These are phyloP conservation scores for Campoletis raptor DNA, from an alignment of 2,888 invertebrate genomes.

Conservation along the genomic window DNA sequence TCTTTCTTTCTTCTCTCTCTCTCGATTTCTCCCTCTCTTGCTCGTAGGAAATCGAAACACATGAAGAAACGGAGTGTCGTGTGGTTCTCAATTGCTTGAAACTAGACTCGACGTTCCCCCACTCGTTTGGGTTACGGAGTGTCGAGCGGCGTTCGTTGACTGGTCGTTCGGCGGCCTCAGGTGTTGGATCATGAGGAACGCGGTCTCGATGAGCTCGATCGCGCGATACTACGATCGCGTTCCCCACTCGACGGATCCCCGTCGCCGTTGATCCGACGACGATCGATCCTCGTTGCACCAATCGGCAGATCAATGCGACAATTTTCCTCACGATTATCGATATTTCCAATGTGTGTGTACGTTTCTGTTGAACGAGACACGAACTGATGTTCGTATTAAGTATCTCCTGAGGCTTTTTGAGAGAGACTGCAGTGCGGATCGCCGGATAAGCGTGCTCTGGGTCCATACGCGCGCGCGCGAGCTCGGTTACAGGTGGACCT, in stretches of 20 bases:
- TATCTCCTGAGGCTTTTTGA: conserved; percentile 77
- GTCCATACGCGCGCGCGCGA: conserved; percentile 75
- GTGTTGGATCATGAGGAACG: conserved; percentile 6
- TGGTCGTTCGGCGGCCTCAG: conserved; percentile 29
- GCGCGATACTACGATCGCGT: neutral
- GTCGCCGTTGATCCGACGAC: neutral
- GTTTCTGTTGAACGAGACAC: neutral
- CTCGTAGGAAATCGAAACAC: neutral
- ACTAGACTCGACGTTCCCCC: conserved; percentile 34
- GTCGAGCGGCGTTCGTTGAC: conserved; percentile 49
- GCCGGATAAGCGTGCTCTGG: conserved; percentile 79
- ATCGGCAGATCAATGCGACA: neutral
- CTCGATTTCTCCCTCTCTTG: conserved; percentile 68
- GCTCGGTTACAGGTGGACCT: conserved; percentile 79
- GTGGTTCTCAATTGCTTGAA: conserved; percentile 34
- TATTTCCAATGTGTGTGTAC: too few relatives aligned
- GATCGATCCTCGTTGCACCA: neutral
- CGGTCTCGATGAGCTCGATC: conserved; percentile 1
- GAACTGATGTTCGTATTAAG: conserved; percentile 21
- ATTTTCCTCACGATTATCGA: neutral
- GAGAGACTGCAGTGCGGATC: conserved; percentile 76
- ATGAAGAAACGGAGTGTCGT: conserved; percentile 15
- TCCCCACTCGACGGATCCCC: conserved; percentile 21
- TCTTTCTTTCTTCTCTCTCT: conserved; percentile 67
- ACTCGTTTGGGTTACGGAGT: neutral